Evolutionary conservation across 2,888 invertebrate species (phyloP).

Genomic region (Drosophila histrio): DNA sequence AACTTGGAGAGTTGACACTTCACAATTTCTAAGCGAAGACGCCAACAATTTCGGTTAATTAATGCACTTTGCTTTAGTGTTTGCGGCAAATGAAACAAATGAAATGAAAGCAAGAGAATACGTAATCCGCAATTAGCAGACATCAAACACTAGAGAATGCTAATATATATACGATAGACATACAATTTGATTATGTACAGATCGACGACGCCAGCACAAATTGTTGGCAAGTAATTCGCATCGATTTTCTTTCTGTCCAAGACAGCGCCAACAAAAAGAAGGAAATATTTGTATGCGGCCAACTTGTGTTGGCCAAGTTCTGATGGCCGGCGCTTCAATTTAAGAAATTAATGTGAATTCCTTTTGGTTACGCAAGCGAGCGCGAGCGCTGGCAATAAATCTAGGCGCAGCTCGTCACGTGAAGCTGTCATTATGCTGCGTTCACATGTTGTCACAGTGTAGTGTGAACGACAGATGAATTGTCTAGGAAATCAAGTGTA

Average conservation of each 20-base stretch:
- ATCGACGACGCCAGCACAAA: slow-evolving; percentile 19
- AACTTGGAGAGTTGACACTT: neutral
- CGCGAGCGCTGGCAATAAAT: slow-evolving; percentile 55
- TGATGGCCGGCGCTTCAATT: slow-evolving; percentile 53
- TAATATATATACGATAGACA: slow-evolving; percentile 13
- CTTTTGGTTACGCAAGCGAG: slow-evolving; percentile 45
- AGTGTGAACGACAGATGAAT: too few species aligned
- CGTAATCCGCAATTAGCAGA: slow-evolving; percentile 43
- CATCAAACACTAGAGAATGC: slow-evolving; percentile 18
- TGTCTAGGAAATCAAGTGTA: too few species aligned
- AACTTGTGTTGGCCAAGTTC: slow-evolving; percentile 5
- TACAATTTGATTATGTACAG: slow-evolving; percentile 52
- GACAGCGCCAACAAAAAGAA: slow-evolving; percentile 4
- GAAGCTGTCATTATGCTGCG: slow-evolving; percentile 41
- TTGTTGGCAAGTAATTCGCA: slow-evolving; percentile 36
- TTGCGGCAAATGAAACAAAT: neutral
- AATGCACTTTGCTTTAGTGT: neutral
- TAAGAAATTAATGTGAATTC: slow-evolving; percentile 70
- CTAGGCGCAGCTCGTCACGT: slow-evolving; percentile 39
- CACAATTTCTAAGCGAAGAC: neutral
- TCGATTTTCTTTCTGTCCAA: slow-evolving; percentile 38
- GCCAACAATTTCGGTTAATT: neutral
- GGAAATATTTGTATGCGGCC: neutral
- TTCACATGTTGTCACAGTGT: too few species aligned
- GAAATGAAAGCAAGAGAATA: neutral